Evolutionary conservation across 1,140 invertebrate species (phyloP).

Genomic region (Pteromalus puparum): DNA sequence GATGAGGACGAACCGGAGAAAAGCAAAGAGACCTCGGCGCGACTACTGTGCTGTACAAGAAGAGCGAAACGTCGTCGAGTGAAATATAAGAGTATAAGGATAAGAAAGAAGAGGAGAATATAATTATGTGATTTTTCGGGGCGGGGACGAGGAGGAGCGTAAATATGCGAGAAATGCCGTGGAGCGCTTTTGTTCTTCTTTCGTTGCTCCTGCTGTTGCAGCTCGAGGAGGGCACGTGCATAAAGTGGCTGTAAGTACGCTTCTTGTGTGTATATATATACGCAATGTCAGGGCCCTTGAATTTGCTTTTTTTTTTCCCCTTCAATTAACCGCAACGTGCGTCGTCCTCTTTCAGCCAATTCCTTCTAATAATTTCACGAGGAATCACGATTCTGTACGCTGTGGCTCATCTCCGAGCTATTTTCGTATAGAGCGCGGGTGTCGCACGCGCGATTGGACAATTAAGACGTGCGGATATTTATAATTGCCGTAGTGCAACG

Average conservation of each 20-base stretch:
- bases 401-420: neutral
- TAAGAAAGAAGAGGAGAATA: neutral
- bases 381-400: neutral
- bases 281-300: neutral
- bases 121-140: constrained; percentile 60
- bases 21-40: too few relatives aligned
- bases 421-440: neutral
- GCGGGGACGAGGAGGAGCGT: neutral
- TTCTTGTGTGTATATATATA: neutral
- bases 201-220: constrained; percentile 64
- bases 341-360: neutral
- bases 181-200: constrained; percentile 4
- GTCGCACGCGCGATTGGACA: too few relatives aligned
- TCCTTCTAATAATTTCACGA: too few relatives aligned
- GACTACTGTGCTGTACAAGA: too few relatives aligned
- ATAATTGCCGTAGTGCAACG: neutral
- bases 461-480: neutral
- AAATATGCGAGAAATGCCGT: constrained; percentile 66
- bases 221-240: constrained; percentile 67
- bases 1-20: too few relatives aligned
- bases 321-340: neutral
- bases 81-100: too few relatives aligned
- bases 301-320: neutral
- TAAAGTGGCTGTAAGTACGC: constrained; percentile 75
- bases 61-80: too few relatives aligned